These are phyloP conservation scores for Atopsyche davidsoni DNA, from an alignment of 1,140 invertebrate species.

Conservation along the genomic window DNA sequence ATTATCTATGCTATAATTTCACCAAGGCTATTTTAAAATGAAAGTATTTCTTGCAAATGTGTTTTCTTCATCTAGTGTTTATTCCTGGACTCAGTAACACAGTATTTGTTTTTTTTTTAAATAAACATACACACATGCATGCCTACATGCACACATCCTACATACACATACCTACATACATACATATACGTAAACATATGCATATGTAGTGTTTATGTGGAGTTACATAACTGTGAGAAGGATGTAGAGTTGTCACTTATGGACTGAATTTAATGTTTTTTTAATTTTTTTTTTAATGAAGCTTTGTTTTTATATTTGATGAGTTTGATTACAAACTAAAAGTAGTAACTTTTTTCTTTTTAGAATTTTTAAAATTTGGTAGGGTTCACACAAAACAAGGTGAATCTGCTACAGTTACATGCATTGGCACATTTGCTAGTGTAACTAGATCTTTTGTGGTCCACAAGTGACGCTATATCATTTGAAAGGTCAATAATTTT, in stretches of 20 bases:
- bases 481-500: too few species aligned
- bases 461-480: too few species aligned
- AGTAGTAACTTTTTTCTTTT: neutral
- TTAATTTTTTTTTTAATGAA: neutral
- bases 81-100: neutral
- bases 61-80: neutral
- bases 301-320: neutral
- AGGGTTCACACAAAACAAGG: neutral
- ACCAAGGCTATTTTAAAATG: neutral
- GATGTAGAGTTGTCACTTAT: slow-evolving; percentile 1
- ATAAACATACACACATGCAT: neutral
- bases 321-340: neutral
- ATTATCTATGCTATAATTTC: neutral
- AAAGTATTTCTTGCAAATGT: neutral
- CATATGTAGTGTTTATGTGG: neutral
- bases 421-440: too few species aligned
- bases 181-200: slow-evolving; percentile 5
- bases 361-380: neutral
- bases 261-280: neutral
- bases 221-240: neutral
- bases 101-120: neutral
- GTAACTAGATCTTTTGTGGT: too few species aligned
- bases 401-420: too few species aligned
- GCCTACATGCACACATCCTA: neutral
- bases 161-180: neutral